phyloP scores from a whole-genome alignment of 2,113 vertebrate species.

The Aramus guarauna region DNA sequence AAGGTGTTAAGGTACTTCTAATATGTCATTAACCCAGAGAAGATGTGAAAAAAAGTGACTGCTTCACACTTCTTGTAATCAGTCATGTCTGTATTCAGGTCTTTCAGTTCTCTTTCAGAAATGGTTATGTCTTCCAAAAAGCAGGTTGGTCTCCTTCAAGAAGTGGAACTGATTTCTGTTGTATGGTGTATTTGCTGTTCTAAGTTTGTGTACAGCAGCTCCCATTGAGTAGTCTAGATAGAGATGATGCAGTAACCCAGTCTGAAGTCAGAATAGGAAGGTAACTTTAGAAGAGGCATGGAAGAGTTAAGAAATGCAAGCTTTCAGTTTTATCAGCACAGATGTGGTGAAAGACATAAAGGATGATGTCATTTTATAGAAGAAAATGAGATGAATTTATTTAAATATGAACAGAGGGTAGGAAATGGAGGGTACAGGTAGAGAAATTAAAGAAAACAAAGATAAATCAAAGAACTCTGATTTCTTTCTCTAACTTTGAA shows the following conservation, averaged over 20 bases:
- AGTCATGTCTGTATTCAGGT: background rate
- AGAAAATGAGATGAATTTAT: background rate
- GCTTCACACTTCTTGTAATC: background rate
- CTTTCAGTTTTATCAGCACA: background rate
- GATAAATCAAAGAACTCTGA: background rate
- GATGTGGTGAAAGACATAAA: background rate
- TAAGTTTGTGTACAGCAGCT: background rate
- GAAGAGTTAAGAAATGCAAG: background rate
- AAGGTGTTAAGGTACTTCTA: background rate
- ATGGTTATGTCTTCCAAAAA: background rate
- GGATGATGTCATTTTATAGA: background rate
- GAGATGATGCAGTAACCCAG: accelerated
- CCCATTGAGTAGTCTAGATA: background rate
- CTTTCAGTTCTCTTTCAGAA: background rate
- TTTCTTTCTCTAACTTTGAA: background rate
- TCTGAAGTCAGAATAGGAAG: background rate
- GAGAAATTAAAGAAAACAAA: background rate
- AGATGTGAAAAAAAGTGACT: background rate
- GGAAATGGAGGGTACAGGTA: background rate
- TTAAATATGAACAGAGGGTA: background rate
- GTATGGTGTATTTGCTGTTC: background rate
- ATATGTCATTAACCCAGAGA: background rate
- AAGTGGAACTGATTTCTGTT: background rate
- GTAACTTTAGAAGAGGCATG: background rate
- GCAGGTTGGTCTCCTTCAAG: background rate